Evolutionary conservation across 2,797 vertebrate species (phyloP).

Genomic region (Peromyscus melanophrys): DNA sequence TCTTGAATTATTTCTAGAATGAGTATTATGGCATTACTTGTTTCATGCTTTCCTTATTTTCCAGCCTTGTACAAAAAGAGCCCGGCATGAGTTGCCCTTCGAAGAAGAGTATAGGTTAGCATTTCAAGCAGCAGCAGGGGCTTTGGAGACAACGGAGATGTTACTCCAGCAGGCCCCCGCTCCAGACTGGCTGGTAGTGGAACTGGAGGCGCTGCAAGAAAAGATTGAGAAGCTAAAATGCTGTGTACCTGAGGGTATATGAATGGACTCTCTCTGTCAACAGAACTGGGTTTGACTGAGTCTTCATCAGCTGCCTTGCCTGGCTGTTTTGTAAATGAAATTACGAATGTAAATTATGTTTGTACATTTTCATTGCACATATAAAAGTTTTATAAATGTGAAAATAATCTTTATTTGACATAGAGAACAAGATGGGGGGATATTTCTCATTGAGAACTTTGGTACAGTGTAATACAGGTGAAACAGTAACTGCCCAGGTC

Average conservation of each 20-base stretch:
- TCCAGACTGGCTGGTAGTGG: slow-evolving; percentile 92
- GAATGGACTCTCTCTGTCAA: neutral
- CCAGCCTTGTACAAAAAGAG: slow-evolving; percentile 93
- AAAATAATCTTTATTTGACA: slow-evolving; percentile 89
- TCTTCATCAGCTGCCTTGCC: neutral
- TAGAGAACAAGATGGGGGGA: slow-evolving; percentile 72
- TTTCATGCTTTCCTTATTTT: neutral
- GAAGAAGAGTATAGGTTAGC: slow-evolving; percentile 92
- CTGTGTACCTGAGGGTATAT: fast-evolving
- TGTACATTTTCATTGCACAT: slow-evolving; percentile 50
- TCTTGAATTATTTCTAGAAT: neutral
- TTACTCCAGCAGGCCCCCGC: slow-evolving; percentile 85
- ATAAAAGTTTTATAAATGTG: slow-evolving; percentile 74
- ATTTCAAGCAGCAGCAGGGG: slow-evolving; percentile 90
- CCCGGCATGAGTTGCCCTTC: slow-evolving; percentile 88
- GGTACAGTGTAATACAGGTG: slow-evolving; percentile 65
- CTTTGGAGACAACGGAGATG: slow-evolving; percentile 91
- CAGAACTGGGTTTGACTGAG: neutral
- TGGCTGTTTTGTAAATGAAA: neutral
- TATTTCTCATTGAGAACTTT: slow-evolving; percentile 79
- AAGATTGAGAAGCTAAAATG: slow-evolving; percentile 80
- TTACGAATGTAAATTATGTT: neutral
- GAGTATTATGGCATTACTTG: neutral
- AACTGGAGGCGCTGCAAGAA: slow-evolving; percentile 90
- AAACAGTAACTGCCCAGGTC: slow-evolving; percentile 53